Conservation (phyloP, 2,113 vertebrate species). For the Hippocampus zosterae region DNA sequence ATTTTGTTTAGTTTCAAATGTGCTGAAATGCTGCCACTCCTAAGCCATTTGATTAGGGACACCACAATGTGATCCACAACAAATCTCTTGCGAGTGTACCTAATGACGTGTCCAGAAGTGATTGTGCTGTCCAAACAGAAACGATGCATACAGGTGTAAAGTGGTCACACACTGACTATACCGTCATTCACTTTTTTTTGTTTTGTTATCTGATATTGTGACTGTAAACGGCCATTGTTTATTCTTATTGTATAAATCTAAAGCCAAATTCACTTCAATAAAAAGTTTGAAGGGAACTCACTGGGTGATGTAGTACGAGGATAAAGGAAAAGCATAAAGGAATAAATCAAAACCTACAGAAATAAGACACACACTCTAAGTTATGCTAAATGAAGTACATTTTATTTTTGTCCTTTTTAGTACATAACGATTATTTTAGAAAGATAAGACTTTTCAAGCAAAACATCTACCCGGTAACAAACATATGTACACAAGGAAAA, state of each 20-base stretch:
- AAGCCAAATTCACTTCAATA: slow-evolving; percentile 72
- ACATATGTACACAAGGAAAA: slow-evolving; percentile 74
- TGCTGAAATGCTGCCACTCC: not conserved
- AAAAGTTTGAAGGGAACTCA: slow-evolving; percentile 61
- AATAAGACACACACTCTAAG: slow-evolving; percentile 37
- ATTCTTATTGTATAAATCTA: slow-evolving; percentile 56
- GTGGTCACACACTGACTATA: slow-evolving; percentile 33
- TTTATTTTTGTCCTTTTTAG: slow-evolving; percentile 79
- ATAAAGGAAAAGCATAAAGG: not conserved
- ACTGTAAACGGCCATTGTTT: slow-evolving; percentile 71
- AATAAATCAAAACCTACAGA: not conserved
- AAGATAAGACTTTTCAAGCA: slow-evolving; percentile 75
- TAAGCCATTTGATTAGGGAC: not conserved
- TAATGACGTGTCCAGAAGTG: not conserved
- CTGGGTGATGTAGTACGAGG: not conserved
- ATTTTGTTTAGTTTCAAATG: not conserved
- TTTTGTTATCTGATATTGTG: slow-evolving; percentile 50
- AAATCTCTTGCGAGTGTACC: slow-evolving; percentile 6
- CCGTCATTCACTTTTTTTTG: slow-evolving; percentile 20
- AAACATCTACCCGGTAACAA: slow-evolving; percentile 70
- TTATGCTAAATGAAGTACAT: slow-evolving; percentile 78
- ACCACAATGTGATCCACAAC: not conserved
- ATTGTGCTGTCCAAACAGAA: slow-evolving; percentile 17
- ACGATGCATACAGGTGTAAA: slow-evolving; percentile 25
- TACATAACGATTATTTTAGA: slow-evolving; percentile 76